Evolutionary conservation across 2,797 vertebrate species (phyloP), one percentile per base, ranked within the genome.

Genomic region (Pangasius krempfi): DNA sequence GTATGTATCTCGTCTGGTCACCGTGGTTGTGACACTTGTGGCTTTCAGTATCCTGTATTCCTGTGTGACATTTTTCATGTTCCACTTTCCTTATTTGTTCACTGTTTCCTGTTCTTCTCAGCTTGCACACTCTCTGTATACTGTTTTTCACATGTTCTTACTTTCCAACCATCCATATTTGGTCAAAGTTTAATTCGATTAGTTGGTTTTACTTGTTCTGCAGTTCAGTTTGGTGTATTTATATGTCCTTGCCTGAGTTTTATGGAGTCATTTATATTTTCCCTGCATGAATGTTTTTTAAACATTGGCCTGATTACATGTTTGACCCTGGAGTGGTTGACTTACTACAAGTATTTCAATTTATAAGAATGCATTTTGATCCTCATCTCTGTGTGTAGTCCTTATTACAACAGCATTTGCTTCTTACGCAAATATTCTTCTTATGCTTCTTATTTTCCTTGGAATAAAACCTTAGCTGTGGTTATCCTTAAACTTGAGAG

Each of bases 161-260:
- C 56, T 66, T 66, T 47, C 6, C 4, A 47, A 47, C 40, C 66
- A 83, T 83, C 62, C 62, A 66, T 84, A 83, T 64, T 64, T 64
- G 58, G 37, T 6, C 12, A 83, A 64, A 30, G 14, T 44, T 50
- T 50, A 66, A 66, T 50, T 66, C 50, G 4, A 84, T 84, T 20
- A 84, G 81, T 47, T 83, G 14, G 58, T 20, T 62, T 82, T 64
- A 40, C 37, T 82, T n/a, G 6, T 47, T 66, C 13, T 7, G 8
- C 58, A 16, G 3, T 83, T 47, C 80, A 40, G 8, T 81, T 58
- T 5, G 8, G n/a, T 62, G 37, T 62, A 37, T 14, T 82, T 7
- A 82, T 64, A 47, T 50, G 37, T 8, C 27, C 30, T 62, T 80
- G 18, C 30, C 56, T 40, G n/a, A 58, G 37, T 40, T 22, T 60